Conservation (phyloP, 2,888 invertebrate genomes). For the Herminia tarsipennalis region DNA sequence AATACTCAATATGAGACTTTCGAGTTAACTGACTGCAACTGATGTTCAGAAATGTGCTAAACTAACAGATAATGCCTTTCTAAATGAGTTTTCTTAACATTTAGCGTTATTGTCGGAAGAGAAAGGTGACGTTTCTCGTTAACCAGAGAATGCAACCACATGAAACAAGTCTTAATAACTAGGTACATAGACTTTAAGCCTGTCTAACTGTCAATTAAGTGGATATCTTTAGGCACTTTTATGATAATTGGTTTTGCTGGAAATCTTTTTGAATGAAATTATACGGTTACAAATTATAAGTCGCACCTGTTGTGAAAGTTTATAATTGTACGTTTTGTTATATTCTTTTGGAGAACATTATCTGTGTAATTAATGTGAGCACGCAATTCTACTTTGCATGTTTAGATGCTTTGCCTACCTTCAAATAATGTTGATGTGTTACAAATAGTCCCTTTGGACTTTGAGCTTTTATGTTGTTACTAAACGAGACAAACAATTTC, state of each 20-base stretch:
- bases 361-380: constrained; percentile 19
- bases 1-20: constrained; percentile 19
- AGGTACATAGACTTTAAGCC: constrained; percentile 42
- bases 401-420: too few species aligned
- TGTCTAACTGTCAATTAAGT: constrained; percentile 47
- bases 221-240: constrained; percentile 17
- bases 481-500: too few species aligned
- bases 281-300: constrained; percentile 22
- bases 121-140: constrained; percentile 62
- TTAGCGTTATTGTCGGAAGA: constrained; percentile 61
- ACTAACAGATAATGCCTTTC: constrained; percentile 56
- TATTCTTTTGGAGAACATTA: constrained; percentile 20
- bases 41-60: constrained; percentile 43
- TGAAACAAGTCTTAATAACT: constrained; percentile 52
- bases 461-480: too few species aligned
- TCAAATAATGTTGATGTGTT: too few species aligned
- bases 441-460: too few species aligned
- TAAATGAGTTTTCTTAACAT: constrained; percentile 53
- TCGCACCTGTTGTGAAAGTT: constrained; percentile 27
- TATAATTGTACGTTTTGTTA: too few species aligned
- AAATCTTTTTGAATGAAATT: constrained; percentile 10
- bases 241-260: constrained; percentile 28
- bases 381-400: constrained; percentile 27
- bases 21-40: constrained; percentile 39
- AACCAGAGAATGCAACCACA: constrained; percentile 46